These are phyloP conservation scores for Gallinago stenura DNA, from an alignment of 2,797 vertebrate genomes.

Conservation along the genomic window DNA sequence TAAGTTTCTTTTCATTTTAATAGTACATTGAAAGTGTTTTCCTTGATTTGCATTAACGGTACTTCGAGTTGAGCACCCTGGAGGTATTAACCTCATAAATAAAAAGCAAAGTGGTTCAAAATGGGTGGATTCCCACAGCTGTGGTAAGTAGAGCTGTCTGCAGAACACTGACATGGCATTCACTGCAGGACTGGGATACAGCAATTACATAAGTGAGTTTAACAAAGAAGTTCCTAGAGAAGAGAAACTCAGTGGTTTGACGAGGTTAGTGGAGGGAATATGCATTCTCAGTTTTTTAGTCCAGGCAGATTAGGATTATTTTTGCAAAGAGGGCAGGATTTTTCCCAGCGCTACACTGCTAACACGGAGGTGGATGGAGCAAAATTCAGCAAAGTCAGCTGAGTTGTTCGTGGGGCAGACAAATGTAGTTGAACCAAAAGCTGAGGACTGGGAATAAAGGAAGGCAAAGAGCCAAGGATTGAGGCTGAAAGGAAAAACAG, in stretches of 20 bases:
- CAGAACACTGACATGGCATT: background rate
- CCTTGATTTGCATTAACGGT: background rate
- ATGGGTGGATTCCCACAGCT: background rate
- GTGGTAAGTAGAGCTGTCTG: background rate
- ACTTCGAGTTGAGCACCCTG: background rate
- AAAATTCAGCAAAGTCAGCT: background rate
- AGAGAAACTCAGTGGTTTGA: background rate
- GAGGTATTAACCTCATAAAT: background rate
- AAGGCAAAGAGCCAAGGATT: background rate
- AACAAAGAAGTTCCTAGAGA: background rate
- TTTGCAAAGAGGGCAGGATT: background rate
- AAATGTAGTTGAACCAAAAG: background rate
- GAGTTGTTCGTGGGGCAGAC: background rate
- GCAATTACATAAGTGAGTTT: background rate
- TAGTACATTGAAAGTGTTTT: background rate
- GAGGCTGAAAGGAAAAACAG: background rate
- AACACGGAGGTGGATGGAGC: background rate
- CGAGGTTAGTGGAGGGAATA: fast-evolving
- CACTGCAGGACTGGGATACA: background rate
- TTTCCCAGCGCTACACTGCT: background rate
- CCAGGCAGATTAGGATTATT: background rate
- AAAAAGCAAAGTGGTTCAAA: background rate
- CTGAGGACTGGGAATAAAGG: background rate
- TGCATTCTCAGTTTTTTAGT: background rate
- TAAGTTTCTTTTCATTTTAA: background rate